Base-by-base conservation (phyloP, 2,888 invertebrate genomes). In the Parnassius orleans region DNA sequence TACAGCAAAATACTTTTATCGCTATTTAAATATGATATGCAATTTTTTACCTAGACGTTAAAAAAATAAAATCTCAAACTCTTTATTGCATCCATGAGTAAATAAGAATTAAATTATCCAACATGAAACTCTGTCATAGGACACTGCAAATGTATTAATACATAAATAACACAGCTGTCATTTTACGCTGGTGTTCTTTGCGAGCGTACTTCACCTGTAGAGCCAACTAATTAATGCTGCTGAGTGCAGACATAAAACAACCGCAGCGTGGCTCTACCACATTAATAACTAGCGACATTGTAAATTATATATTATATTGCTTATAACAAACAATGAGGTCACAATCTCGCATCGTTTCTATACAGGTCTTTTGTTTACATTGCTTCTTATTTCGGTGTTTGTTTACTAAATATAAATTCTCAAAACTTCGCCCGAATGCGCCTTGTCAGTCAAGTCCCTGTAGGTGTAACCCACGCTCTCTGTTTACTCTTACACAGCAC, bases 401-500 rank as follows among this genome's bases (percentile, higher is more conserved):
- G 63, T 58, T 58, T 58, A 51, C 41, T 57, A 24, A 56, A 12
- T 51, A 41, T n/a, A 47, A 59, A 48, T 63, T 59, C 59, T 55
- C 24, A 47, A 52, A 59, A 63, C 44, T 41, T 15, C 58, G n/a
- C 14, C 53, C 43, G 33, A 57, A 48, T 48, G 41, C 56, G 47
- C 41, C 41, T 53, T 43, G 14, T 57, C 24, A 19, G 53, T 33
- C 67, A 61, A 53, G 46, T 56, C 58, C 53, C 46, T 58, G 44
- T 53, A 53, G 7, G 33, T 51, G 56, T 64, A 52, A 56, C 50
- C 33, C 10, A 65, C 64, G 68, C 69, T 72, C 72, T 58, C 3
- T 65, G 76, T 80, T 78, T 78, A 74, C 72, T 50, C 66, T 68
- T 66, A 73, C 73, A 72, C 71, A 74, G 68, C 66, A 71, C 70